Evolutionary conservation across 2,113 vertebrate genomes (phyloP), one percentile per base, ranked within the genome.

Genomic region (Sceloporus tristichus): DNA sequence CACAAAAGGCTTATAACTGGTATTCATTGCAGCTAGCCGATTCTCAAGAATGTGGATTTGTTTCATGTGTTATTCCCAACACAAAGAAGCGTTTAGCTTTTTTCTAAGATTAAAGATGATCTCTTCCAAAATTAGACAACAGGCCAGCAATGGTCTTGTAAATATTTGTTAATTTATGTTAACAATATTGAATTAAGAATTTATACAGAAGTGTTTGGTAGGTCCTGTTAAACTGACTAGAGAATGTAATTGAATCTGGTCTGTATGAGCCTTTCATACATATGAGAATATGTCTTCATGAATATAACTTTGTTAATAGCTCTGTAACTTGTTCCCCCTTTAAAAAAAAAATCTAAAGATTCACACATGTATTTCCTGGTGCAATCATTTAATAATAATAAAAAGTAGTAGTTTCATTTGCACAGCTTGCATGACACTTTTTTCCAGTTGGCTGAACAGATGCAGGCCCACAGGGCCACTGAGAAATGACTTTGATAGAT

Each of bases 401-500:
- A 81, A 75, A 54, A 83, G 10, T 85, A 90, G 62, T 82, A 93
- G 68, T 96, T 95, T 96, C 94, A 95, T 95, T 96, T 97, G 91
- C 96, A 94, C 94, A 94, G 93, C 95, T 96, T 95, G 93, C 91
- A 83, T 95, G 95, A 95, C 90, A 84, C 91, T 95, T 96, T 97
- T 96, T 97, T 97, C 95, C 95, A 95, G 96, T 97, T 97, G 96
- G 95, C 90, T 97, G 95, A 97, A 95, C 96, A 97, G 97, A 97
- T 97, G 96, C 95, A 91, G 90, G 89, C 96, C 96, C 96, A 95
- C 5, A 75, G 91, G 95, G 95, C 95, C 93, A 93, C 91, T 89
- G 92, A 95, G 95, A 97, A 97, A 93, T 96, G 96, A 97, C 96
- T 97, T 97, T 97, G 97, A 97, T 97, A 96, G 97, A 97, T 97